Base-by-base conservation (phyloP, 2,888 invertebrate genomes). In the Slavum lentiscoides region DNA sequence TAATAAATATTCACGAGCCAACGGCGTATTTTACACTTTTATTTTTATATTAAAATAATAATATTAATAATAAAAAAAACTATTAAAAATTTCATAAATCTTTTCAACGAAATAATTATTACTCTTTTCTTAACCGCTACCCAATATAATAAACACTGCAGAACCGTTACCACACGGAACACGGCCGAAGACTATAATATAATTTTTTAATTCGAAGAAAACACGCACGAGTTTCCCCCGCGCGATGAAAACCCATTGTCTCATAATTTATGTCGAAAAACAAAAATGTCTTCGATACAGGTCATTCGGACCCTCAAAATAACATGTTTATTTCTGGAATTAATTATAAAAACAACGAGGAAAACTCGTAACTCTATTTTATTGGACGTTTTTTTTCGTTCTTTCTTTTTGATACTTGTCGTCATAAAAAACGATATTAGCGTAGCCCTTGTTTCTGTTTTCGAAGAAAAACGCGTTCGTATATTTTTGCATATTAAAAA, bases 401-500 rank as follows among this genome's bases (percentile, higher is more conserved):
- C 30, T 30, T 30, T 30, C 30, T 2, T 4, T 67, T 4, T 67
- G 37, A 53, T 69, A 66, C 37, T 55, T 39, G 17, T 55, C 37
- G 23, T 66, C 37, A n/a, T 39, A 37, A 58, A 62, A 62, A 62
- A 64, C 30, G 3, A 49, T 13, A 64, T 64, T 64, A 66, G 17
- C 21, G 37, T 53, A 30, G 15, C 19, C 49, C 74, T 55, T 37
- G 64, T 66, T 66, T 39, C 39, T 39, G 21, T 74, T 53, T 30
- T 21, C n/a, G 53, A 74, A 74, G 55, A 66, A 74, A 58, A 66
- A 39, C 6, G 5, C 6, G 5, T 64, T 39, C 53, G 37, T 53
- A n/a, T 64, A 64, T 55, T 64, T 66, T 74, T 21, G 64, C 74
- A 64, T 74, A 55, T 66, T 37, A 55, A 74, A 66, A 74, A 21